Evolutionary conservation across 2,888 invertebrate species (phyloP).

Genomic region (Drosophila affinis): DNA sequence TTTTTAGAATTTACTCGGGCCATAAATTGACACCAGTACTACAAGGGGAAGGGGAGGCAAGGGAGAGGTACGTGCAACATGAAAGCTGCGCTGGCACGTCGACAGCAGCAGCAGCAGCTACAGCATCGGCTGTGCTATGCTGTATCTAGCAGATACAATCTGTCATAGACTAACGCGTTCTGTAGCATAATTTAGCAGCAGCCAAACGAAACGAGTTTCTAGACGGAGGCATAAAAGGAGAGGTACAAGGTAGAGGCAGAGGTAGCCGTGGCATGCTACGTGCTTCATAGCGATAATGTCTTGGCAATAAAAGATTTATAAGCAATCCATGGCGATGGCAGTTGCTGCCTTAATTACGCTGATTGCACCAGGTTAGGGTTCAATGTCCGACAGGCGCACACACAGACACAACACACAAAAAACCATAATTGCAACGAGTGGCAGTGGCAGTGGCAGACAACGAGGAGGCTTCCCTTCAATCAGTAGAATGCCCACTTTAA

Average conservation of each 20-base stretch:
- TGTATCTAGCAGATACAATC: conserved; percentile 71
- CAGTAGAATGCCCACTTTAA: conserved; percentile 73
- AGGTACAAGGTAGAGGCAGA: background rate
- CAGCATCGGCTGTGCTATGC: conserved; percentile 13
- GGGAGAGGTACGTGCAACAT: conserved; percentile 19
- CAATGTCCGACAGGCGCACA: conserved; percentile 9
- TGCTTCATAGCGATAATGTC: conserved; percentile 59
- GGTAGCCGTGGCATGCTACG: background rate
- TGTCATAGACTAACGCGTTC: conserved; percentile 63
- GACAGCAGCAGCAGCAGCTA: conserved; percentile 1
- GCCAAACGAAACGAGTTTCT: conserved; percentile 53
- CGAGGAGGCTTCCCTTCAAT: conserved; percentile 48
- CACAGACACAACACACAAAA: conserved; percentile 8
- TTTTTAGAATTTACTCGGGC: conserved; percentile 60
- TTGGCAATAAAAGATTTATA: conserved; percentile 72
- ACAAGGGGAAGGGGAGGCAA: conserved; percentile 20
- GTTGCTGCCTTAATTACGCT: conserved; percentile 44
- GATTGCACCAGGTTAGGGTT: conserved; percentile 41
- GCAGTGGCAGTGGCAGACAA: conserved; percentile 5
- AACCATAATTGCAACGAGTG: conserved; percentile 56
- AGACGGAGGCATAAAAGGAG: background rate
- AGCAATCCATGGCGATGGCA: conserved; percentile 32
- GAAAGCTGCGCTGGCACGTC: conserved; percentile 49
- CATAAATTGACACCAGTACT: conserved; percentile 66
- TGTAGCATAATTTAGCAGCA: conserved; percentile 67